These are phyloP conservation scores for Danio jaintianensis DNA, from an alignment of 2,797 vertebrate genomes.

Conservation along the genomic window DNA sequence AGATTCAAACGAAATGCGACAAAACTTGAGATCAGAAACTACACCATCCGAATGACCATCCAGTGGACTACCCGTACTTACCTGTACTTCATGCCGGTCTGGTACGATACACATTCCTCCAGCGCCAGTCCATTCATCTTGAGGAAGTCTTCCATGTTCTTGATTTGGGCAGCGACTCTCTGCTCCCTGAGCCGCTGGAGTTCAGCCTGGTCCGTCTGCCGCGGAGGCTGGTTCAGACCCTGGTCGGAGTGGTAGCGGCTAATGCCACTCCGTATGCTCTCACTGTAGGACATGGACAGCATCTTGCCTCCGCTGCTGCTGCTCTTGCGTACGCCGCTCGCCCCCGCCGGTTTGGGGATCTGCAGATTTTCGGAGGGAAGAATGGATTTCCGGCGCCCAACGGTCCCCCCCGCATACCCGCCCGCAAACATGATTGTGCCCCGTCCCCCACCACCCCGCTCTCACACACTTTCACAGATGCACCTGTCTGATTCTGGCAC, in stretches of 20 bases:
- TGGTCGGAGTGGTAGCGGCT: constrained; percentile 94
- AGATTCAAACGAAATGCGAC: too few species aligned
- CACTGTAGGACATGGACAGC: constrained; percentile 98
- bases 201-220: constrained; percentile 85
- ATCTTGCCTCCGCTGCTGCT: constrained; percentile 83
- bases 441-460: constrained; percentile 26
- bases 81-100: constrained; percentile 98
- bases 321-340: constrained; percentile 71
- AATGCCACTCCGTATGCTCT: constrained; percentile 93
- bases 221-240: constrained; percentile 86
- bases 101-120: constrained; percentile 89
- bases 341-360: constrained; percentile 77
- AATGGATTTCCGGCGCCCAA: constrained; percentile 62
- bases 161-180: constrained; percentile 88
- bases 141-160: constrained; percentile 97
- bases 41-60: background rate
- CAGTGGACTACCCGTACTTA: constrained; percentile 71
- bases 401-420: constrained; percentile 66
- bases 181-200: constrained; percentile 91
- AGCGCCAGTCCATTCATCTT: constrained; percentile 94
- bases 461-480: constrained; percentile 10
- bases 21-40: background rate
- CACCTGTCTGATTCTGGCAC: constrained; percentile 39
- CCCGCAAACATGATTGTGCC: constrained; percentile 77
- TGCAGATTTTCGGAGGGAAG: constrained; percentile 78